Percentiles rank a stretch among this genome's conserved stretches.
These are phyloP conservation scores for Halictus ligatus DNA, from an alignment of 2,888 invertebrate species.

Conservation along the genomic window DNA sequence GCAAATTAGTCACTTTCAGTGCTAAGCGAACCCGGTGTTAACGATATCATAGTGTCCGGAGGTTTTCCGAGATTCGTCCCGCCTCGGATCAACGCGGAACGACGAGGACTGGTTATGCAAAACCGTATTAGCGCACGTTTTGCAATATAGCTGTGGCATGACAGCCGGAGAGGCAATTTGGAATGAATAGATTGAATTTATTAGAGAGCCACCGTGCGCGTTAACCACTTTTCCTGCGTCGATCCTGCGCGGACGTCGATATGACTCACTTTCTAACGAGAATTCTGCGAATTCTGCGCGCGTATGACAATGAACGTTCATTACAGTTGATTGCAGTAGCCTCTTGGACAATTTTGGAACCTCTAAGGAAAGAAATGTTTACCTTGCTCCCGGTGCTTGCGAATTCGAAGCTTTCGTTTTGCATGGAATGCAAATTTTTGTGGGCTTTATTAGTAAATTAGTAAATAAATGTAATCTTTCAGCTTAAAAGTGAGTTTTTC, in stretches of 20 bases:
- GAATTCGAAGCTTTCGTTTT: too few species aligned
- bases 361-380: background rate
- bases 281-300: background rate
- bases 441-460: too few species aligned
- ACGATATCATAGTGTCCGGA: background rate
- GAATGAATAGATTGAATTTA: slow-evolving; percentile 33
- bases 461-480: too few species aligned
- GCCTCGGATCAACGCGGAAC: slow-evolving; percentile 27
- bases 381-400: background rate
- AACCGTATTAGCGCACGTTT: slow-evolving; percentile 42
- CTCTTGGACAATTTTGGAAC: background rate
- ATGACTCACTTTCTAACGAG: background rate
- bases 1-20: background rate
- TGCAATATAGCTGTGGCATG: slow-evolving; percentile 31
- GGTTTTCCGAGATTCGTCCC: slow-evolving; percentile 1
- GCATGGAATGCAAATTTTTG: too few species aligned
- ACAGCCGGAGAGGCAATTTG: slow-evolving; percentile 30
- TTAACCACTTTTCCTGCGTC: slow-evolving; percentile 4
- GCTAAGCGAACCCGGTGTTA: background rate
- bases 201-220: slow-evolving; percentile 3
- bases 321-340: background rate
- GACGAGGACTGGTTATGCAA: slow-evolving; percentile 69
- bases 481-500: too few species aligned
- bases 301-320: background rate
- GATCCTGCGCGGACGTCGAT: background rate